Base-by-base conservation (phyloP, 2,888 invertebrate genomes). In the Nomada lathburiana region DNA sequence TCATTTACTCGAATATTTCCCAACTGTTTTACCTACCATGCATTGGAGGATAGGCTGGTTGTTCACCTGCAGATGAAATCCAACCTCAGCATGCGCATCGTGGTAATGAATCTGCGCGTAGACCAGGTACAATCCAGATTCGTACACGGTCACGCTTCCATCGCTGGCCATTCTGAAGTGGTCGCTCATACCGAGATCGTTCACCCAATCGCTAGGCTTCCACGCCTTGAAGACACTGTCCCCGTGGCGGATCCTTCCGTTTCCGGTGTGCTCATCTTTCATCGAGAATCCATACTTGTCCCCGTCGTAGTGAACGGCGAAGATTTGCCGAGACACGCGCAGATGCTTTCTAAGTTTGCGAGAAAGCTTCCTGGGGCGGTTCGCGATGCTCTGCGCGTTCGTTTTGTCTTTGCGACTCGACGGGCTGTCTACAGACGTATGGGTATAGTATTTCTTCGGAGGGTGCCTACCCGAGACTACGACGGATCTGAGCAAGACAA, bases 41-140 rank as follows among this genome's bases (percentile, higher is more conserved):
- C 98, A 98, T 87, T 97, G 97, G 20, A 97, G 94, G 29, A 96
- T 95, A 0, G 96, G 95, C 52, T 95, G 95, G 9, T 95, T 95
- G 74, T 96, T 95, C 13, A 94, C 94, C 91, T 96, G 95, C 20
- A 98, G 95, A 74, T 96, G 95, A 94, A 96, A 98, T 0, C 97
- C 97, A 87, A 97, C 97, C 57, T 96, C 95, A 91, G 97, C 97
- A 91, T 97, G 97, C 69, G 95, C 95, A 90, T 97, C 97, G 80
- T 97, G 94, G 92, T 97, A 97, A 94, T 96, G 97, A 82, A 98
- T 96, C 96, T 97, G 97, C 0, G 97, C 97, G 91, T 97, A 97
- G 64, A 97, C 95, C 74, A 97, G 95, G 93, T 97, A 97, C 23
- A 97, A 94, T 44, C 97, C 97, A 0, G 96, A 93, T 86, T 96